Base-by-base conservation (phyloP, 2,113 vertebrate species). In the Nestor notabilis region DNA sequence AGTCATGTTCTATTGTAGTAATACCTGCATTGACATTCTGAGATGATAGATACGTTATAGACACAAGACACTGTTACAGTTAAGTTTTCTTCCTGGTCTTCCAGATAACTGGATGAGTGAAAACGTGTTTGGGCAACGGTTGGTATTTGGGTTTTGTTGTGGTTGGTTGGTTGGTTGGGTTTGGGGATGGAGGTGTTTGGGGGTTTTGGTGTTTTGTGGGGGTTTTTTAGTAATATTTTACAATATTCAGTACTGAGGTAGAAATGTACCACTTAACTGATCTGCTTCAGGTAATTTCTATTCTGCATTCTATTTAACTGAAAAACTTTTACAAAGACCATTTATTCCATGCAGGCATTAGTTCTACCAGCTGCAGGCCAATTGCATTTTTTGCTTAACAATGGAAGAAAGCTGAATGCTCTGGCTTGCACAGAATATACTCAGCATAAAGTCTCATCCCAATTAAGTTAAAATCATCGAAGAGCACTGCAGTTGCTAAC, bases 141-240 rank as follows among this genome's bases (percentile, higher is more conserved):
- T 86, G 33, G 25, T 9, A 28, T 33, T 55, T 33, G 50, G 8
- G 9, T 41, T 68, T 66, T 60, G 52, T 23, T 46, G 39, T 11
- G 7, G 60, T 16, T 31, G 46, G 47, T n/a, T 39, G 47, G 18
- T 50, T 50, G 4, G 39, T 39, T 46, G 18, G 23, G 11, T n/a
- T 3, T 3, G 4, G 13, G 8, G 2, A 10, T n/a, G 7, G 11
- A 23, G 24, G 33, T 31, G 55, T 20, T 56, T 14, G 8, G 15
- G 14, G 18, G 17, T 87, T 35, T 39, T 29, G 13, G 15, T 39
- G 18, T 29, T 15, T 29, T 71, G 18, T 56, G 55, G 29, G 35
- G 7, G 11, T 9, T 10, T 20, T 61, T 53, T 8, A 55, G 33
- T 33, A 33, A 31, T 31, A 19, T 33, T 56, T 56, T 13, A 33